A percentile compares a stretch with the other conserved stretches of the same genome.
phyloP scores from a whole-genome alignment of 2,797 vertebrate species.

The Silurus aristotelis region DNA sequence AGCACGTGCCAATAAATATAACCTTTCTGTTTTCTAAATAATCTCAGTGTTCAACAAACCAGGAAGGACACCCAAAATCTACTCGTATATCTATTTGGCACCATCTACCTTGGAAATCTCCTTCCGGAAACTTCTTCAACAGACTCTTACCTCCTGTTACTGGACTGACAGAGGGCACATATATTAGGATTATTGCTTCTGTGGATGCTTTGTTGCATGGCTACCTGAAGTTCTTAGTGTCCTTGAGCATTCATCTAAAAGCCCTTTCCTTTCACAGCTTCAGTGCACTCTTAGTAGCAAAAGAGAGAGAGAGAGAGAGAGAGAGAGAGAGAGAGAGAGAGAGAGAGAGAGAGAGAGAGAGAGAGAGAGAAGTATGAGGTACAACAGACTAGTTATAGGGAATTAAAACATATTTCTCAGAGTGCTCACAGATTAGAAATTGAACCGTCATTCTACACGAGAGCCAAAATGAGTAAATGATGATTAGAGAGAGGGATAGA shows the following conservation, averaged over 20 bases:
- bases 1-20: too few relatives aligned
- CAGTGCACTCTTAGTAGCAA: background rate
- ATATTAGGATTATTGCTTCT: conserved; percentile 21
- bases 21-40: background rate
- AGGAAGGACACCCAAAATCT: background rate
- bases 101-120: background rate
- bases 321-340: conserved; percentile 9
- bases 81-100: background rate
- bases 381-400: conserved; percentile 28
- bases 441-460: conserved; percentile 51
- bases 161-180: conserved; percentile 6
- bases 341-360: background rate
- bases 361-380: conserved; percentile 12
- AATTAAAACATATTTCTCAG: conserved; percentile 47
- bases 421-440: conserved; percentile 52
- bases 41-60: background rate
- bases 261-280: conserved; percentile 31
- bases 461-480: conserved; percentile 27
- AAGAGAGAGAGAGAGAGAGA: conserved; percentile 2
- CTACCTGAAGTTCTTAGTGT: conserved; percentile 29
- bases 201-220: background rate
- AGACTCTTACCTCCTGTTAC: conserved; percentile 6
- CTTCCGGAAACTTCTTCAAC: background rate
- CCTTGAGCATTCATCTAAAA: conserved; percentile 38
- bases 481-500: conserved; percentile 2